Conservation (phyloP, 2,888 invertebrate genomes). For the Cephus nigrinus region DNA sequence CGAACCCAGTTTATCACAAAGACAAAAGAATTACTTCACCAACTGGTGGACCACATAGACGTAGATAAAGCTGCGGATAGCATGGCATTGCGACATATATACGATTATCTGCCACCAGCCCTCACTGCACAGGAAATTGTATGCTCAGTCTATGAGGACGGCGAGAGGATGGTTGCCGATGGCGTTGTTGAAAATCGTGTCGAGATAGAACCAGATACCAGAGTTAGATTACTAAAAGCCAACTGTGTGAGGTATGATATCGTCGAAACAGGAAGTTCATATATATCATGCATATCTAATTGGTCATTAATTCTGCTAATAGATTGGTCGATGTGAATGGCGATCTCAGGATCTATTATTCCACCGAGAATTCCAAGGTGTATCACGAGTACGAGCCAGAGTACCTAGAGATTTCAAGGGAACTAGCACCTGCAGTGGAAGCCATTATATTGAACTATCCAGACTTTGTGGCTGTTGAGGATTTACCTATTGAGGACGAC, state of each 20-base stretch:
- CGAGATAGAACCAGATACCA: conserved; percentile 76
- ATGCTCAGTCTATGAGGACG: conserved; percentile 79
- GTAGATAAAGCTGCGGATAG: conserved; percentile 86
- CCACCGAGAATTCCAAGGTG: conserved; percentile 85
- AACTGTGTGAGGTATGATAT: conserved; percentile 50
- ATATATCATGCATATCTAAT: conserved; percentile 5
- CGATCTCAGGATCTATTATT: conserved; percentile 79
- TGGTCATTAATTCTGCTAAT: conserved; percentile 21
- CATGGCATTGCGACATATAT: conserved; percentile 85
- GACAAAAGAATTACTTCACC: conserved; percentile 52
- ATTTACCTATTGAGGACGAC: conserved; percentile 75
- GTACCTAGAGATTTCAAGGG: conserved; percentile 78
- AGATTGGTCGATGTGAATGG: conserved; percentile 76
- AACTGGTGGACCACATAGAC: conserved; percentile 65
- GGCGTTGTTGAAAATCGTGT: conserved; percentile 75
- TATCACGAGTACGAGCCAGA: conserved; percentile 86
- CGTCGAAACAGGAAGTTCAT: too few relatives aligned
- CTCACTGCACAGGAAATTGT: conserved; percentile 75
- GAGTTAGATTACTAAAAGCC: conserved; percentile 70
- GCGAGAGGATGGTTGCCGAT: conserved; percentile 74
- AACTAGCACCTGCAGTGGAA: conserved; percentile 77
- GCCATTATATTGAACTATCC: conserved; percentile 82
- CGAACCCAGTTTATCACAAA: conserved; percentile 71
- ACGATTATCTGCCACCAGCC: conserved; percentile 89
- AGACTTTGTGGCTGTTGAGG: conserved; percentile 77